These are phyloP conservation scores for Scaptomyza tumidula DNA, from an alignment of 2,888 invertebrate genomes.

Conservation along the genomic window DNA sequence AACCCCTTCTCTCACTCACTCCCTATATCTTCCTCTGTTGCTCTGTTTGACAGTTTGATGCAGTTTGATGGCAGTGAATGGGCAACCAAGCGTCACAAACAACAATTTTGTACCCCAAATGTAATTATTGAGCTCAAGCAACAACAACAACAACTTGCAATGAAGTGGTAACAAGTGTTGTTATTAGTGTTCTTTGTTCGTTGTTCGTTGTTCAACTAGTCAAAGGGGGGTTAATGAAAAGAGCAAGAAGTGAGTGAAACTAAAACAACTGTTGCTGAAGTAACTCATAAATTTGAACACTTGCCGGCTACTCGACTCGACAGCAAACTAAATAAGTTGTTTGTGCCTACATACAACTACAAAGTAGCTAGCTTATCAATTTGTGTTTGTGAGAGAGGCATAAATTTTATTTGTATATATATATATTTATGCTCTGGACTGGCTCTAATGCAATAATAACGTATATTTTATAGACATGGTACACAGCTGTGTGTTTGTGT, in stretches of 20 bases:
- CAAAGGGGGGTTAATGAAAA: conserved; percentile 48
- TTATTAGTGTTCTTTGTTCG: conserved; percentile 5
- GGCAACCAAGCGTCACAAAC: conserved; percentile 54
- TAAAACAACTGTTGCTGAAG: conserved; percentile 53
- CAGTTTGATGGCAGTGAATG: conserved; percentile 48
- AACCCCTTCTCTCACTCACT: conserved; percentile 1
- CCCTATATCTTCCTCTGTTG: not conserved
- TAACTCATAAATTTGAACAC: conserved; percentile 63
- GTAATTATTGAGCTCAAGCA: conserved; percentile 51
- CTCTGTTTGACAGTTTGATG: conserved; percentile 45
- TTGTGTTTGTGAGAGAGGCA: conserved; percentile 37
- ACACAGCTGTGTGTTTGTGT: conserved; percentile 9
- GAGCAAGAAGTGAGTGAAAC: not conserved
- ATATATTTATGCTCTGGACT: conserved; percentile 33
- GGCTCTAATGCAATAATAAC: conserved; percentile 71
- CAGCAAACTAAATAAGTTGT: conserved; percentile 56
- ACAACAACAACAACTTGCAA: conserved; percentile 26
- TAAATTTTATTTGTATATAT: conserved; percentile 53
- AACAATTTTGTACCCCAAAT: conserved; percentile 40
- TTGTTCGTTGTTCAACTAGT: conserved; percentile 17
- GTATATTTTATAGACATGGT: conserved; percentile 61
- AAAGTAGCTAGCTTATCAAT: conserved; percentile 48
- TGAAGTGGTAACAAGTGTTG: conserved; percentile 61
- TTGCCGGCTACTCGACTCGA: conserved; percentile 27
- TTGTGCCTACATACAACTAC: conserved; percentile 7